Evolutionary conservation across 2,888 invertebrate genomes (phyloP).

Genomic region (Corbicula japonica): DNA sequence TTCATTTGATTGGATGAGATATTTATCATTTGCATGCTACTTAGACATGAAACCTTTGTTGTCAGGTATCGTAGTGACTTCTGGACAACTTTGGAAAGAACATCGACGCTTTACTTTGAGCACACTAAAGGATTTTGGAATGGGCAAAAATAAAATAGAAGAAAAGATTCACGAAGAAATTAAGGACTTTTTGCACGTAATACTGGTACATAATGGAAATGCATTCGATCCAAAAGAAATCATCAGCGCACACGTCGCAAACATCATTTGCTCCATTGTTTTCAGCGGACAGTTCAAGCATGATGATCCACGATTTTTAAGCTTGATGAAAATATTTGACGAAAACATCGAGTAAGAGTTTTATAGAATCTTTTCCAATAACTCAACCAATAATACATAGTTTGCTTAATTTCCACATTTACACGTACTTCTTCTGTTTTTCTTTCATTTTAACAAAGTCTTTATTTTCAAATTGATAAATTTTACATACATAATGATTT

Average conservation of each 20-base stretch:
- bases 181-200: constrained; percentile 6
- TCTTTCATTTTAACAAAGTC: too few species aligned
- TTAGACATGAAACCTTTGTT: too few species aligned
- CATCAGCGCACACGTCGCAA: constrained; percentile 31
- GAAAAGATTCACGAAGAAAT: constrained; percentile 38
- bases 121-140: constrained; percentile 45
- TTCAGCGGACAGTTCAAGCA: constrained; percentile 38
- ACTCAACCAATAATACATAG: too few species aligned
- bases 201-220: constrained; percentile 15
- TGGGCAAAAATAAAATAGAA: constrained; percentile 52
- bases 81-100: constrained; percentile 35
- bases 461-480: too few species aligned
- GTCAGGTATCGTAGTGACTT: constrained; percentile 13
- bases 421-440: too few species aligned
- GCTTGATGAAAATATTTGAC: constrained; percentile 16
- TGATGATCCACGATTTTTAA: constrained; percentile 39
- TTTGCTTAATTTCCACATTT: too few species aligned
- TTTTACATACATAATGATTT: too few species aligned
- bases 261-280: constrained; percentile 48
- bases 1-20: too few species aligned
- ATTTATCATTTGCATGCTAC: too few species aligned
- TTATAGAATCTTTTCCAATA: too few species aligned
- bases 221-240: constrained; percentile 35
- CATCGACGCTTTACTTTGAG: constrained; percentile 40
- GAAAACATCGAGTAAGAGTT: constrained; percentile 25